phyloP scores from a whole-genome alignment of 2,113 vertebrate genomes.

The Tylochromis polylepis region DNA sequence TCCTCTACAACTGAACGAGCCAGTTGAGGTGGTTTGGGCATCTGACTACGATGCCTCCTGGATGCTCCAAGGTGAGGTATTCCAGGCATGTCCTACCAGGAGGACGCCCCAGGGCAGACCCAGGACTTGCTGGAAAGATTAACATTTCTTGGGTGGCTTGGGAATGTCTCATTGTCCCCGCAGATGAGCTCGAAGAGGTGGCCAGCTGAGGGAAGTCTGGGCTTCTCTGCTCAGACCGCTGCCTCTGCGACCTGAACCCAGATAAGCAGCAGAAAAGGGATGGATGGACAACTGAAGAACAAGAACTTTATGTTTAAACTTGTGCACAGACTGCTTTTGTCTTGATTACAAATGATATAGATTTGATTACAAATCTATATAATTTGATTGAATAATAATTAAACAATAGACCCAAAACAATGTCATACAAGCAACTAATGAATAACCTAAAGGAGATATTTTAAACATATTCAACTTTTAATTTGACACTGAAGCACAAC shows the following conservation, averaged over 20 bases:
- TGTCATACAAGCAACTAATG: no score
- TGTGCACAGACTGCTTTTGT: not conserved
- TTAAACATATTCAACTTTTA: no score
- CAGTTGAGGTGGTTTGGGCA: not conserved
- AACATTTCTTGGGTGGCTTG: not conserved
- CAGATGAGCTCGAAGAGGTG: not conserved
- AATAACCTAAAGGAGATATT: no score
- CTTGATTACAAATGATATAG: not conserved
- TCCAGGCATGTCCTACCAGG: not conserved
- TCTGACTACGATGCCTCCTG: not conserved
- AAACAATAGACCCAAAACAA: no score
- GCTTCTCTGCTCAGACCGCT: not conserved
- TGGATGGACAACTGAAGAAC: no score
- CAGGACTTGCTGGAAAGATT: not conserved
- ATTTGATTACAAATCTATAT: no score
- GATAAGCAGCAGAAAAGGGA: no score
- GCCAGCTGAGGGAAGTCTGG: not conserved
- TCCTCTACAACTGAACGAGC: not conserved
- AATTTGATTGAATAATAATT: no score
- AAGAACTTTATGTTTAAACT: not conserved
- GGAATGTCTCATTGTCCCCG: not conserved
- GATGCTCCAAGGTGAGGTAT: not conserved
- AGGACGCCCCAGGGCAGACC: not conserved
- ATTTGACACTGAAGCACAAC: no score
- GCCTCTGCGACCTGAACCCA: not conserved